Base-by-base conservation (phyloP, 2,888 invertebrate species). In the Cecidostiba fungosa region DNA sequence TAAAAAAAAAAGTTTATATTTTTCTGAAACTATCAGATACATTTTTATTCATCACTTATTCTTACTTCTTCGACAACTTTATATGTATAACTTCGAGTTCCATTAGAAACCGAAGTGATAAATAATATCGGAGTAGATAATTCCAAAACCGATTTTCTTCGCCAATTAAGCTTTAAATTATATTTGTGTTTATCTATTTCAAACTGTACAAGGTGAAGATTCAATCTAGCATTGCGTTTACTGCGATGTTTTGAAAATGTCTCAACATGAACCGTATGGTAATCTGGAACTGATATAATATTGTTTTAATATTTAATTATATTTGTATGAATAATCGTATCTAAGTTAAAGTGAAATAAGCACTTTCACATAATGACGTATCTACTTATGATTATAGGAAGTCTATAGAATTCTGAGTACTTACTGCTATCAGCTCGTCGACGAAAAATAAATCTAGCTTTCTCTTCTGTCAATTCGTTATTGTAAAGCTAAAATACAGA, bases 11-110 rank as follows among this genome's bases (percentile, higher is more conserved):
- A 74, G 10, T 43, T 19, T 50, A 50, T 19, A 50, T 23, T 59
- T 23, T 59, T 23, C 23, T 23, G 19, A 54, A 54, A n/a, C 16
- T 54, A 16, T n/a, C n/a, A n/a, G 3, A 54, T 6, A 26, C 36
- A 10, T 69, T 8, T 59, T 14, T 29, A 8, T n/a, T 62, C 32
- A 29, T 8, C 23, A n/a, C 32, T 14, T n/a, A n/a, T n/a, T n/a
- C 79, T 62, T 74, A 81, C 81, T 47, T 43, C 43, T 1, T 81
- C 14, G 19, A 74, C 12, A 26, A 73, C 2, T 81, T 81, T 73
- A 19, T 81, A 81, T 14, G n/a, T 62, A n/a, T 81, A 73, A 81
- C 73, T 74, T 62, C 26, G 4, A 32, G 73, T 1, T 8, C 47
- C 3, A 59, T 59, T 59, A 5, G 14, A 6, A 59, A 32, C 29